phyloP scores from a whole-genome alignment of 2,888 invertebrate genomes.

The Aleiodes leptofemur region DNA sequence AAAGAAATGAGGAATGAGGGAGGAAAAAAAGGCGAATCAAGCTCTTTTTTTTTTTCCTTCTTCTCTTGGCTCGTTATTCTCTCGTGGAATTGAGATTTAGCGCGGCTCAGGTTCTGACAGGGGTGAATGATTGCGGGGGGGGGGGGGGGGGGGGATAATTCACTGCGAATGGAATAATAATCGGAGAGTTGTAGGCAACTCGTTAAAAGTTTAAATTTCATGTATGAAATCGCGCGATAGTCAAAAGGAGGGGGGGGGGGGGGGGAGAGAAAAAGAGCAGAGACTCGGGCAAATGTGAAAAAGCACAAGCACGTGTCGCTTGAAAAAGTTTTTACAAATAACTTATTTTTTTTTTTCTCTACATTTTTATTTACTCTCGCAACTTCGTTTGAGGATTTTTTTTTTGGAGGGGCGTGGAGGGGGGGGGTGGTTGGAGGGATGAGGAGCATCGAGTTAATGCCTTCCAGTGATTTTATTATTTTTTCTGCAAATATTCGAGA shows the following conservation, averaged over 20 bases:
- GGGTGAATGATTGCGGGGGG: constrained; percentile 9
- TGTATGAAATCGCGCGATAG: neutral
- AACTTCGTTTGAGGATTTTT: too few relatives aligned
- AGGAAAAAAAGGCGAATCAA: too few relatives aligned
- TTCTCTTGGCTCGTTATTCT: neutral
- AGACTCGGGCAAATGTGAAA: neutral
- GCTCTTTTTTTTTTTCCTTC: neutral
- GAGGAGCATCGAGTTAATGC: too few relatives aligned
- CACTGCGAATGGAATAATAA: constrained; percentile 46
- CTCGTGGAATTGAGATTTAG: neutral
- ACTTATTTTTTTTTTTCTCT: constrained; percentile 41
- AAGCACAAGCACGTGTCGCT: constrained; percentile 21
- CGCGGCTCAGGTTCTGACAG: neutral
- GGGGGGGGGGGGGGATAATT: constrained; percentile 32
- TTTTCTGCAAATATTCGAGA: too few relatives aligned
- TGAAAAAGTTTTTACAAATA: constrained; percentile 50
- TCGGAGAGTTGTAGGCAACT: neutral
- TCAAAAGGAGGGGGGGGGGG: neutral
- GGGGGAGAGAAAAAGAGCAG: neutral
- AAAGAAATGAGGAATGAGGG: too few relatives aligned
- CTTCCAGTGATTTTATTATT: too few relatives aligned
- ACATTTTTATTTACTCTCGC: too few relatives aligned
- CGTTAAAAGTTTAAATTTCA: constrained; percentile 20
- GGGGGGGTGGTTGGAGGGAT: too few relatives aligned
- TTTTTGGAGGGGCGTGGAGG: too few relatives aligned